Conservation (phyloP, 2,888 invertebrate species). For the Idaea biselata region DNA sequence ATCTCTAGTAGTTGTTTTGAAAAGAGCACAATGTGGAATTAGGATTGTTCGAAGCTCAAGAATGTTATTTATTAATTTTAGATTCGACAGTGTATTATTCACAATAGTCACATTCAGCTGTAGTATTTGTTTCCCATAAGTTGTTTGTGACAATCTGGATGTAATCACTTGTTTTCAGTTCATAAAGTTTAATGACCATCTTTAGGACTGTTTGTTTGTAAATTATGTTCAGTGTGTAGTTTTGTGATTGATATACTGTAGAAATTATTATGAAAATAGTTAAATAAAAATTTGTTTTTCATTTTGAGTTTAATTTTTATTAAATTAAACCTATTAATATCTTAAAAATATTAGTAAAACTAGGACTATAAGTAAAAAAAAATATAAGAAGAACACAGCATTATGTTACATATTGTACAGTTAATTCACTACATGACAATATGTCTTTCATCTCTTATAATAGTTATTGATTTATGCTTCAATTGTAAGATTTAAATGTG, state of each 20-base stretch:
- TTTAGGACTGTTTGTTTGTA: constrained; percentile 23
- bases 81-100: constrained; percentile 42
- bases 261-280: constrained; percentile 21
- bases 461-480: too few relatives aligned
- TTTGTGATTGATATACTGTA: constrained; percentile 33
- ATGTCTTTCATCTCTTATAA: too few relatives aligned
- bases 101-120: constrained; percentile 44
- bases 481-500: too few relatives aligned
- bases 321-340: constrained; percentile 6
- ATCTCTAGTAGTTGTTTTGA: constrained; percentile 29
- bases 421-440: too few relatives aligned
- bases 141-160: constrained; percentile 37
- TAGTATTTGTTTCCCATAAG: constrained; percentile 71
- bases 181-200: constrained; percentile 23
- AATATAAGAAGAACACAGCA: too few relatives aligned
- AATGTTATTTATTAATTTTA: constrained; percentile 38
- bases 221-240: constrained; percentile 21
- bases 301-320: constrained; percentile 31
- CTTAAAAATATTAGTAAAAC: background rate
- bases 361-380: too few relatives aligned
- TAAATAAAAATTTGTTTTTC: constrained; percentile 46
- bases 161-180: constrained; percentile 12
- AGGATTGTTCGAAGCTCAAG: constrained; percentile 40
- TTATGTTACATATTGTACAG: too few relatives aligned
- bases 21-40: constrained; percentile 30